Base-by-base conservation (phyloP, 1,140 invertebrate genomes). In the Papilio xuthus region DNA sequence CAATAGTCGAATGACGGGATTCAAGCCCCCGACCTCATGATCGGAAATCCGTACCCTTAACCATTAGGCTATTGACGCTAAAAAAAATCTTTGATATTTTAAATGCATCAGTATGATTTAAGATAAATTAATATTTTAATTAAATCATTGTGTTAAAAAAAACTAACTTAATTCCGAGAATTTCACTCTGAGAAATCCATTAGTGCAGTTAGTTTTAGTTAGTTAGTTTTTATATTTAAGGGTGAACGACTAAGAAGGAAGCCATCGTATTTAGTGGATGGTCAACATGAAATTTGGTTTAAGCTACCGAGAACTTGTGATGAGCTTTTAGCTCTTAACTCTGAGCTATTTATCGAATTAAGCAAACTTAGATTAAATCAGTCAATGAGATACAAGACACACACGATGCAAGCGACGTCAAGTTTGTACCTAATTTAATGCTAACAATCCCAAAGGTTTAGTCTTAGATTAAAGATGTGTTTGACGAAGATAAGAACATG, bases 271-370 rank as follows among this genome's bases (percentile, higher is more conserved):
- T 28, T 60, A 60, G 23, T 23, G 20, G 10, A 18, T 56, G 56
- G 56, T 60, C 20, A 60, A 26, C 56, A 26, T 60, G 56, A 26
- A 60, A 60, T 26, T 60, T 28, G 9, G 23, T 60, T 60, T 60
- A 60, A 60, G 56, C 23, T 60, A 60, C 20, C 20, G 23, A 26
- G 20, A 60, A 60, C 20, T 26, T 60, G 56, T 60, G 56, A 60
- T 60, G 56, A 60, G 56, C 56, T 60, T 8, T 15, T 1, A 60
- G 56, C 56, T 60, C 56, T 60, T 60, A 60, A 13, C 10, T 60
- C 56, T 60, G 20, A 60, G 56, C 56, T 60, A 20, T 60, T 60
- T 60, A 60, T 60, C 56, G 9, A 60, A 60, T 60, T 60, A 60
- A 26, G 20, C 26, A 60, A 60, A 60, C 56, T 60, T 60, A 26